Evolutionary conservation across 2,113 vertebrate genomes (phyloP).

Genomic region (Suricata suricatta): DNA sequence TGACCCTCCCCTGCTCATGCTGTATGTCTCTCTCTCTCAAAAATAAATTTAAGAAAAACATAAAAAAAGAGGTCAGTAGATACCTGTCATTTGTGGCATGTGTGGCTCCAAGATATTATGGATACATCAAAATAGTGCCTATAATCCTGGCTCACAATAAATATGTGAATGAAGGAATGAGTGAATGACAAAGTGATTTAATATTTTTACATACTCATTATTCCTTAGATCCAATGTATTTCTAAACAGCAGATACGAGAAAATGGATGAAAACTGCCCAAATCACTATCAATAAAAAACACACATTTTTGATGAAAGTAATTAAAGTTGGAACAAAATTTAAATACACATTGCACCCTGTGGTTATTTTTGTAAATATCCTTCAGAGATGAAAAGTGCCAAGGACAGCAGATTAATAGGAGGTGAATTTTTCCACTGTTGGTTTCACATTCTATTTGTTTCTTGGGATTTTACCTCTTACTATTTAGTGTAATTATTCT

Average conservation of each 20-base stretch:
- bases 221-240: not conserved
- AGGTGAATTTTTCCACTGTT: not conserved
- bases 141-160: not conserved
- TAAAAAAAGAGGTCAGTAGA: not conserved
- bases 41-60: too few species aligned
- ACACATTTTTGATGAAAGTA: conserved; percentile 25
- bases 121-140: not conserved
- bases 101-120: not conserved
- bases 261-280: not conserved
- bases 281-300: not conserved
- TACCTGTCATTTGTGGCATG: not conserved
- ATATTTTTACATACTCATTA: not conserved
- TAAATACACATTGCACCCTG: not conserved
- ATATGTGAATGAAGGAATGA: not conserved
- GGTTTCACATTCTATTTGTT: not conserved
- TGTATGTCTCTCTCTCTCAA: too few species aligned
- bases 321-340: not conserved
- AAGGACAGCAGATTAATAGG: not conserved
- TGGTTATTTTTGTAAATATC: not conserved
- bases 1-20: too few species aligned
- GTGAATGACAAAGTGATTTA: not conserved
- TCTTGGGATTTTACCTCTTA: not conserved
- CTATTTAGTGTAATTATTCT: not conserved
- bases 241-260: conserved; percentile 4
- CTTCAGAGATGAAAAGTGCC: not conserved